Evolutionary conservation across 2,113 vertebrate species (phyloP).

Genomic region (Antigone vipio): DNA sequence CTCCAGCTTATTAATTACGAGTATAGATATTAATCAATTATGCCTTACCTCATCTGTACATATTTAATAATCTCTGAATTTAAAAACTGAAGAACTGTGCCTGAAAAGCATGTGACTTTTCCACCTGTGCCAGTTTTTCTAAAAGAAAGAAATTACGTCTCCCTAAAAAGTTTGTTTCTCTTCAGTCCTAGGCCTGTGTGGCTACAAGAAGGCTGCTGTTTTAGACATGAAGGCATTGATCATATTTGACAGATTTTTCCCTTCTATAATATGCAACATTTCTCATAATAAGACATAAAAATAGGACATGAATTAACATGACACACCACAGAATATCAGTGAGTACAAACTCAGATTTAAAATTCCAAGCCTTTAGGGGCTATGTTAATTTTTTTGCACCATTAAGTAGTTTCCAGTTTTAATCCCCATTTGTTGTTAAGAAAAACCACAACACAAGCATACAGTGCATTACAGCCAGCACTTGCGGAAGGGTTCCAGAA

Average conservation of each 20-base stretch:
- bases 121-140: not conserved
- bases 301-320: slow-evolving; percentile 1
- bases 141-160: not conserved
- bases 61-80: not conserved
- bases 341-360: not conserved
- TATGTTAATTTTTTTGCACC: slow-evolving; percentile 49
- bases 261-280: slow-evolving; percentile 23
- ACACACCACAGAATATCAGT: not conserved
- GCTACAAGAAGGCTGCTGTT: not conserved
- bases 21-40: not conserved
- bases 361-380: not conserved
- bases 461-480: not conserved
- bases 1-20: not conserved
- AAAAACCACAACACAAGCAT: slow-evolving; percentile 7
- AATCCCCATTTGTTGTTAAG: not conserved
- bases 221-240: not conserved
- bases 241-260: not conserved
- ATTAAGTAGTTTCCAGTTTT: slow-evolving; percentile 57
- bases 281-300: slow-evolving; percentile 34
- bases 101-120: not conserved
- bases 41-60: not conserved
- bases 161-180: not conserved
- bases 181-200: not conserved
- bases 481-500: not conserved
- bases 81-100: not conserved